These are phyloP conservation scores for Morone saxatilis DNA, from an alignment of 2,113 vertebrate species.

Conservation along the genomic window DNA sequence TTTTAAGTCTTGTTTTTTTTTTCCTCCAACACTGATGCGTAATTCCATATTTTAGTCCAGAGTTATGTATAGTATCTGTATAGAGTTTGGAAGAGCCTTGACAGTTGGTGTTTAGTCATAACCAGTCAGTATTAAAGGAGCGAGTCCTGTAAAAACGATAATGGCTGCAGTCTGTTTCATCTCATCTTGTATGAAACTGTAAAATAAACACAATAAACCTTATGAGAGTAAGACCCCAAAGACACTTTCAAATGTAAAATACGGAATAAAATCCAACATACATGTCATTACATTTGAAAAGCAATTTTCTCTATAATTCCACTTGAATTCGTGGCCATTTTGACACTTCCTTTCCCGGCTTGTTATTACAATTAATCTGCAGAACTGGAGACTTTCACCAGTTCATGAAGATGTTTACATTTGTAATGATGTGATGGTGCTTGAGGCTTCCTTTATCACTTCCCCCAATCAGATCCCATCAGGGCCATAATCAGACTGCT, in stretches of 20 bases:
- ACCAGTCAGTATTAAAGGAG: constrained; percentile 33
- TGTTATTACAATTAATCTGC: not conserved
- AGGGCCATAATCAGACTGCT: constrained; percentile 21
- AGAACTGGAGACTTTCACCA: not conserved
- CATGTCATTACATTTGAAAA: not conserved
- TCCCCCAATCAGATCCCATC: not conserved
- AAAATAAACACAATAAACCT: constrained; percentile 21
- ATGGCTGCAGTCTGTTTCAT: constrained; percentile 40
- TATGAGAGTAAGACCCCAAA: not conserved
- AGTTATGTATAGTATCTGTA: not conserved
- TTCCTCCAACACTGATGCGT: not conserved
- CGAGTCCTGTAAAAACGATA: not conserved
- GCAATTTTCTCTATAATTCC: not conserved
- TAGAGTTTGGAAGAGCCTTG: not conserved
- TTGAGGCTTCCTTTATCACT: constrained; percentile 17
- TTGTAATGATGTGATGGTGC: constrained; percentile 16
- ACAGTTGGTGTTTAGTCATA: not conserved
- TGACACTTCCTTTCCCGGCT: not conserved
- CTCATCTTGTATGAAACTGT: constrained; percentile 22
- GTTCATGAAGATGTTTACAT: constrained; percentile 47
- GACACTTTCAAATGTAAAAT: not conserved
- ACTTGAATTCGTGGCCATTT: not conserved
- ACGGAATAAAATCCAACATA: not conserved
- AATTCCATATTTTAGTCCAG: not conserved
- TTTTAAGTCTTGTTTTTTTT: not conserved